Evolutionary conservation across 2,797 vertebrate genomes (phyloP).

Genomic region (Anableps anableps): DNA sequence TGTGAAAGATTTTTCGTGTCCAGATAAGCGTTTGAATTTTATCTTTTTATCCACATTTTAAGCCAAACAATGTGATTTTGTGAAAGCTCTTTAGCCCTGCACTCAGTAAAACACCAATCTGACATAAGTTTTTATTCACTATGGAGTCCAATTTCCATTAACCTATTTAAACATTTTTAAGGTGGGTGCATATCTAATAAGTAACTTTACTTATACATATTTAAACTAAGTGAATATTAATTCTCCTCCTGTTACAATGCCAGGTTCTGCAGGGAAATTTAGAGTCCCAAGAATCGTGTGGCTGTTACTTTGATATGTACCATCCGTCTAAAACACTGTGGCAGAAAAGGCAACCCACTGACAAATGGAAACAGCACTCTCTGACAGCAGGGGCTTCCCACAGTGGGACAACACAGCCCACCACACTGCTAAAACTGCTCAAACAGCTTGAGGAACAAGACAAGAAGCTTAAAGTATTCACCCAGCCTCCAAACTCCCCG

Average conservation of each 20-base stretch:
- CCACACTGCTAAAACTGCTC: constrained; percentile 14
- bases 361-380: not conserved
- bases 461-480: constrained; percentile 28
- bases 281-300: not conserved
- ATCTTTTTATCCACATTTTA: not conserved
- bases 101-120: not conserved
- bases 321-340: constrained; percentile 1
- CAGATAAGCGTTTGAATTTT: not conserved
- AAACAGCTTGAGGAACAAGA: constrained; percentile 18
- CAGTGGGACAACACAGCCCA: not conserved
- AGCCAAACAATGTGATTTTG: not conserved
- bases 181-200: not conserved
- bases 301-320: constrained; percentile 6
- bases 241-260: not conserved
- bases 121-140: not conserved
- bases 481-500: constrained; percentile 6
- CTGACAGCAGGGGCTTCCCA: constrained; percentile 10
- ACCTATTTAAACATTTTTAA: not conserved
- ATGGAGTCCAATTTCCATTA: not conserved
- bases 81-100: not conserved
- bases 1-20: not conserved
- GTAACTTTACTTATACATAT: not conserved
- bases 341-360: not conserved
- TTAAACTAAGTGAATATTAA: not conserved
- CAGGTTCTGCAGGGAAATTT: not conserved